Evolutionary conservation across 2,113 vertebrate species (phyloP), one percentile per base, ranked within the genome.

Genomic region (Falco punctatus): DNA sequence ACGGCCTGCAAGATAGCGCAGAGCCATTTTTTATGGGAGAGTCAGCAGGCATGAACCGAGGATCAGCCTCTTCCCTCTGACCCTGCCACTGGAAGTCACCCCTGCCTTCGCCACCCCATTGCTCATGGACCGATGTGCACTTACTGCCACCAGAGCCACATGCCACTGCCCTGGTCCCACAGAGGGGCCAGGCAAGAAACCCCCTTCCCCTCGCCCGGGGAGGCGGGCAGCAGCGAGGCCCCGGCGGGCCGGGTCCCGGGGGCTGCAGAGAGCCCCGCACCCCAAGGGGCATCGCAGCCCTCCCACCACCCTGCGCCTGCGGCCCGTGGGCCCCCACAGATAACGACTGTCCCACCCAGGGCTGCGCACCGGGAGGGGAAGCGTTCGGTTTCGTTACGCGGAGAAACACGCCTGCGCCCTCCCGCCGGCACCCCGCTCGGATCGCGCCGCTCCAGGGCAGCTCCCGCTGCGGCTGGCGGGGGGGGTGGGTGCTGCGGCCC

Each of bases 61-160:
- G 28, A 96, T 91, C 81, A 17, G 90, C 58, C 66, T 35, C 66
- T 75, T 40, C 84, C 81, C 77, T 13, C 33, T 44, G 81, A 62
- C 91, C 91, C 89, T 5, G 95, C 94, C 95, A 91, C 95, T 92
- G 94, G 86, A 96, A 92, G 73, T 92, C 96, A 87, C 91, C 94
- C 42, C 86, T 26, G 92, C 75, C 67, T 23, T 13, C 24, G 2
- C 27, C 87, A 52, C 33, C 66, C 27, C 93, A 33, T 65, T 5
- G 91, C 93, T 90, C 91, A 79, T 0, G 11, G 6, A 5, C 30
- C 20, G 2, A 5, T 2, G 79, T 1, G 16, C 44, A 1, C 1
- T 10, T 13, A 46, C 44, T 16, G 14, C 44, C 44, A 18, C 44
- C 15, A 5, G 42, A 42, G 42, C 42, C 9, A 46, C 64, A 55